Conservation (phyloP, 2,888 invertebrate genomes). For the Cetonia aurata region DNA sequence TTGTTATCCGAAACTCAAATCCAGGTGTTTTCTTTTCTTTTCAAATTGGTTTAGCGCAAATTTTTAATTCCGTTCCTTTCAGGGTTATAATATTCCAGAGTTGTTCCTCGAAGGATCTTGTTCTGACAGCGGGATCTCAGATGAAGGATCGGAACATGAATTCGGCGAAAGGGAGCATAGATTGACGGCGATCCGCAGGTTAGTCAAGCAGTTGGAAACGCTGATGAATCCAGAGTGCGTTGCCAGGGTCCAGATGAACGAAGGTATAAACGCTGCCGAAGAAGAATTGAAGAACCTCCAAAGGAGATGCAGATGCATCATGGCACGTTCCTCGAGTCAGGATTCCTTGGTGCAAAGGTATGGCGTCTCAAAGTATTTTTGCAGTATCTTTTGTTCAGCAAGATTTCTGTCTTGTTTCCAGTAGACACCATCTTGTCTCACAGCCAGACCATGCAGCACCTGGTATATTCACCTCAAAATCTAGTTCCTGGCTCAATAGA, state of each 20-base stretch:
- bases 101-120: conserved; percentile 72
- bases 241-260: conserved; percentile 75
- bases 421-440: conserved; percentile 43
- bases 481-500: conserved; percentile 75
- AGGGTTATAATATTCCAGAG: conserved; percentile 67
- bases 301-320: conserved; percentile 77
- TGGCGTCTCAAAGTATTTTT: conserved; percentile 44
- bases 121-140: conserved; percentile 84
- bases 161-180: conserved; percentile 76
- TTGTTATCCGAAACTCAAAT: conserved; percentile 69
- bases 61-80: conserved; percentile 53
- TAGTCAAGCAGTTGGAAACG: conserved; percentile 77
- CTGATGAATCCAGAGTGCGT: conserved; percentile 77
- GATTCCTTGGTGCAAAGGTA: conserved; percentile 53
- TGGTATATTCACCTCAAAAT: conserved; percentile 66
- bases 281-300: conserved; percentile 78
- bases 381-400: neutral
- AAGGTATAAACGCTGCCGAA: conserved; percentile 80
- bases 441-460: conserved; percentile 63
- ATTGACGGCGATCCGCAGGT: conserved; percentile 75
- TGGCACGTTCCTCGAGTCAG: conserved; percentile 70
- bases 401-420: conserved; percentile 48
- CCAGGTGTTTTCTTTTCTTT: conserved; percentile 57
- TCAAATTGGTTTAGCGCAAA: neutral
- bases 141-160: conserved; percentile 79